Percentiles rank a stretch among this genome's conserved stretches.
These are phyloP conservation scores for Pogoniulus pusillus DNA, from an alignment of 2,797 vertebrate species.

Conservation along the genomic window DNA sequence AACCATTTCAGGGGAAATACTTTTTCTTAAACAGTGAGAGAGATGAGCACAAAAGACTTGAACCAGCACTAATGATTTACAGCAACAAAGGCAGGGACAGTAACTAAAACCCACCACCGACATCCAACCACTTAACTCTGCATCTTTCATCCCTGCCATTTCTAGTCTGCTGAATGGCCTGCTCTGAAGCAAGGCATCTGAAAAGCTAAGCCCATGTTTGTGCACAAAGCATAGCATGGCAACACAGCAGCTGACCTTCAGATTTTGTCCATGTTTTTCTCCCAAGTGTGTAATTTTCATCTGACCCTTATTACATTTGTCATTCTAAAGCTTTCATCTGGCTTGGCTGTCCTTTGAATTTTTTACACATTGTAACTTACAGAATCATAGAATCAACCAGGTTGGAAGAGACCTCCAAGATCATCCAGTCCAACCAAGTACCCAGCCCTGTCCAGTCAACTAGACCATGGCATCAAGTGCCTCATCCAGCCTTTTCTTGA, in stretches of 20 bases:
- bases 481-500: no score
- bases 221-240: neutral
- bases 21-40: neutral
- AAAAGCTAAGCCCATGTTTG: neutral
- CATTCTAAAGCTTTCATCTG: slow-evolving; percentile 21
- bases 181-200: slow-evolving; percentile 44
- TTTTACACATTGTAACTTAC: neutral
- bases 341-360: slow-evolving; percentile 16
- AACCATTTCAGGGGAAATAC: neutral
- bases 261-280: slow-evolving; percentile 23
- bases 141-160: neutral
- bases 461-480: no score
- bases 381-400: no score
- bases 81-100: neutral
- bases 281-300: slow-evolving; percentile 1
- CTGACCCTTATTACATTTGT: slow-evolving; percentile 36
- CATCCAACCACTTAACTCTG: slow-evolving; percentile 18
- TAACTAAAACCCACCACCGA: neutral
- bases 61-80: neutral
- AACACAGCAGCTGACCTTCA: slow-evolving; percentile 2
- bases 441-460: no score
- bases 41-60: neutral
- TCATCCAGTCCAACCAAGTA: no score
- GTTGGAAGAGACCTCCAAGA: no score
- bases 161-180: neutral